phyloP scores from a whole-genome alignment of 2,888 invertebrate genomes.

The Caenorhabditis afra region DNA sequence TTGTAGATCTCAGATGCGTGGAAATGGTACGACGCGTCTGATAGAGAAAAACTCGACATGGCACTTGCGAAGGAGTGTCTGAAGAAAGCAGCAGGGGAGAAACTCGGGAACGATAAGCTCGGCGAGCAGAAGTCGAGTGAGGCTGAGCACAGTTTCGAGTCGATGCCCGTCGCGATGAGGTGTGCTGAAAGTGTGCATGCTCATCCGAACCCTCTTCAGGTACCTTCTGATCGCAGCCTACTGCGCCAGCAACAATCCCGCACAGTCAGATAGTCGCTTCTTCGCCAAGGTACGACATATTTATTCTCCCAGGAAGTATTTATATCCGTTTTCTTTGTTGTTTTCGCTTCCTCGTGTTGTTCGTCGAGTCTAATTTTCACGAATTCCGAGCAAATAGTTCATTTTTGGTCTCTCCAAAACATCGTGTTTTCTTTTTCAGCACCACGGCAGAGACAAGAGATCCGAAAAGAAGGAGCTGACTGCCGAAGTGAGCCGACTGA shows the following conservation, averaged over 20 bases:
- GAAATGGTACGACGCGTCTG: slow-evolving; percentile 1
- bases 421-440: too few relatives aligned
- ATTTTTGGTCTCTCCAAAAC: too few relatives aligned
- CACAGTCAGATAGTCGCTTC: slow-evolving; percentile 38
- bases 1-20: slow-evolving; percentile 37
- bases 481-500: slow-evolving; percentile 41
- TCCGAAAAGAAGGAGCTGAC: slow-evolving; percentile 51
- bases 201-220: too few relatives aligned
- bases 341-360: not conserved
- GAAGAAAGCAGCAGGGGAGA: slow-evolving; percentile 23
- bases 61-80: slow-evolving; percentile 26
- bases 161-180: slow-evolving; percentile 59
- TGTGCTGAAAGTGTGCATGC: too few relatives aligned
- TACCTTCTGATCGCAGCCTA: slow-evolving; percentile 52
- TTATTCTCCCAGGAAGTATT: slow-evolving; percentile 4
- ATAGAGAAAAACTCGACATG: slow-evolving; percentile 21
- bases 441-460: slow-evolving; percentile 59
- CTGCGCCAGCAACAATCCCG: slow-evolving; percentile 59
- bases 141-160: slow-evolving; percentile 32
- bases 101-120: slow-evolving; percentile 19
- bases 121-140: slow-evolving; percentile 10
- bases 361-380: slow-evolving; percentile 6
- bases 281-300: slow-evolving; percentile 47
- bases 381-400: too few relatives aligned
- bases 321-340: slow-evolving; percentile 9